phyloP scores from a whole-genome alignment of 2,888 invertebrate species.

The Phytoseiulus persimilis region DNA sequence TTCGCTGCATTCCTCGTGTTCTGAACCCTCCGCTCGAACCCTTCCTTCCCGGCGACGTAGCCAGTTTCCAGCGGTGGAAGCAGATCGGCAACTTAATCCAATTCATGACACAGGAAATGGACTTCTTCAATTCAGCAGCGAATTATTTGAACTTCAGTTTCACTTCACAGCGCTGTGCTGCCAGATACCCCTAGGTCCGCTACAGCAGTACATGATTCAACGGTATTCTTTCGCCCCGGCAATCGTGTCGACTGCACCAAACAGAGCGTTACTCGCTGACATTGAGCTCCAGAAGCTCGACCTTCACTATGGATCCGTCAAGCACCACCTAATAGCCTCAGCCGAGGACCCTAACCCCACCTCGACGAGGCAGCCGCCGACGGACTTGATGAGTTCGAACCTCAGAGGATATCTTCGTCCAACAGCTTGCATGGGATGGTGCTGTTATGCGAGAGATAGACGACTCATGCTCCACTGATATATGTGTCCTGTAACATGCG shows the following conservation, averaged over 20 bases:
- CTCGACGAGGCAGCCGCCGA: too few relatives aligned
- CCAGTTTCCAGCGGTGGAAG: background rate
- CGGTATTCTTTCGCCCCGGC: background rate
- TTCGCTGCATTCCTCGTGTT: too few relatives aligned
- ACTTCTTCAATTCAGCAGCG: background rate
- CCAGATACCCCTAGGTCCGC: too few relatives aligned
- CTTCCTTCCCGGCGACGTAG: too few relatives aligned
- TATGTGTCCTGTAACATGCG: background rate
- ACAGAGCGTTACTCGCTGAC: background rate
- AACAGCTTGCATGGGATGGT: too few relatives aligned
- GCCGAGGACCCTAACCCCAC: background rate
- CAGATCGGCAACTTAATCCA: background rate
- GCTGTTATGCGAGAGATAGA: too few relatives aligned
- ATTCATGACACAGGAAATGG: background rate
- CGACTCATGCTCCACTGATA: too few relatives aligned
- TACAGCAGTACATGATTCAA: background rate
- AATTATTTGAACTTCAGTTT: background rate
- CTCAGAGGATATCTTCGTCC: too few relatives aligned
- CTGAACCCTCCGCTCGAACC: too few relatives aligned
- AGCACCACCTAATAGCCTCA: background rate
- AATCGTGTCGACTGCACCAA: background rate
- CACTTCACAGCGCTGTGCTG: background rate
- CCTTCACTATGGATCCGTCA: background rate
- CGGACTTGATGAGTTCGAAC: background rate
- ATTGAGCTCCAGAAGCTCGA: background rate